Base-by-base conservation (phyloP, 2,888 invertebrate genomes). In the Drosophila imparisetae region DNA sequence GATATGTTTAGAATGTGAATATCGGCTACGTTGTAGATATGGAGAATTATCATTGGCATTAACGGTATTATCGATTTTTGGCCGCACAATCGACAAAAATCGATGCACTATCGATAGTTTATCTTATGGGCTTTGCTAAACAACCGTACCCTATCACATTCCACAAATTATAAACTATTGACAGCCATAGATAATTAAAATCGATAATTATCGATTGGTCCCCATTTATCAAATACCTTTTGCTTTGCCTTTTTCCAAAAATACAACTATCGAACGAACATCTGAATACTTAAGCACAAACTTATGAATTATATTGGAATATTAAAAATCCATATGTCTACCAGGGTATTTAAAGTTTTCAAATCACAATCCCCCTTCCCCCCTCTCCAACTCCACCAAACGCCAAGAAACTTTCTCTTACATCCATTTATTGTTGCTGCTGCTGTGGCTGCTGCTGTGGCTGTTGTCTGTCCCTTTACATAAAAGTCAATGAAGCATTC, bases 401-500 rank as follows among this genome's bases (percentile, higher is more conserved):
- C 11, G 5, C 18, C 24, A 27, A 7, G 30, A 29, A 40, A 29
- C 5, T 29, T n/a, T 21, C 8, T 13, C 36, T 29, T 29, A 11
- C 24, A 54, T 63, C 36, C 36, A 29, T 49, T 48, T 27, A 40
- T 49, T 71, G 24, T 24, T 24, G 24, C 11, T 18, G 18, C 4
- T 54, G 27, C 7, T 42, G 42, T 1, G n/a, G 18, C 7, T 71
- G n/a, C 21, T 4, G 52, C 21, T 71, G n/a, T 30, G 6, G 53
- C 24, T 34, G 18, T 32, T 54, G 27, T 30, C 36, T 54, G 42
- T 75, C 53, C 66, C 75, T 67, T 64, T 69, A 79, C 75, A 83
- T 86, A 76, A 85, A 87, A 81, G 73, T 63, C 85, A 85, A 79
- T 89, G 85, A 89, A 85, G 90, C 90, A 85, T 81, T 61, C 82